These are phyloP conservation scores for Deroptyus accipitrinus DNA, from an alignment of 2,113 vertebrate genomes.

Conservation along the genomic window DNA sequence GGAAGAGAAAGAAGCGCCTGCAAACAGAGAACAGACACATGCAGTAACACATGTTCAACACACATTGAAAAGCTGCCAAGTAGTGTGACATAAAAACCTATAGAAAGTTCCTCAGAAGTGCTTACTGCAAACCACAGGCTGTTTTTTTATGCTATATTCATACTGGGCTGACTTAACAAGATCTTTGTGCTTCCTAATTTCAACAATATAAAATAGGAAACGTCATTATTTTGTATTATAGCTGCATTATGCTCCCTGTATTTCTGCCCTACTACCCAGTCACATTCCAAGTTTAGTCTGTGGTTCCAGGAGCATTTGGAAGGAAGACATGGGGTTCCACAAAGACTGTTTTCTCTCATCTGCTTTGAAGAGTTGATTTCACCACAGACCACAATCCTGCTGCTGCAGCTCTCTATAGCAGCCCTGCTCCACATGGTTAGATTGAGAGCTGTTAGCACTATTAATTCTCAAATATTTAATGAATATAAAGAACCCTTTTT, in stretches of 20 bases:
- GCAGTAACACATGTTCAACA: background rate
- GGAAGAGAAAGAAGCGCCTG: background rate
- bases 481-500: background rate
- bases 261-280: background rate
- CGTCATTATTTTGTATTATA: background rate
- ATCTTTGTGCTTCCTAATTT: rapidly evolving
- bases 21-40: background rate
- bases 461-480: background rate
- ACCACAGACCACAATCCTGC: background rate
- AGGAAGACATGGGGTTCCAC: background rate
- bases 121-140: background rate
- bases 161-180: background rate
- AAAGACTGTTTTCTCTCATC: background rate
- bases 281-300: background rate
- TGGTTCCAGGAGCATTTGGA: background rate
- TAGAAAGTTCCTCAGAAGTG: background rate
- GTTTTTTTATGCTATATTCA: background rate
- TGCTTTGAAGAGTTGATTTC: background rate
- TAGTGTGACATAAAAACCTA: background rate
- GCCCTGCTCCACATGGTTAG: background rate
- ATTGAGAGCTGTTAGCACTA: background rate
- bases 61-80: background rate
- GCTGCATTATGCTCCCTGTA: background rate
- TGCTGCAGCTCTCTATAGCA: background rate
- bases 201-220: background rate